Evolutionary conservation across 1,140 invertebrate species (phyloP).

Genomic region (Euura lappo): DNA sequence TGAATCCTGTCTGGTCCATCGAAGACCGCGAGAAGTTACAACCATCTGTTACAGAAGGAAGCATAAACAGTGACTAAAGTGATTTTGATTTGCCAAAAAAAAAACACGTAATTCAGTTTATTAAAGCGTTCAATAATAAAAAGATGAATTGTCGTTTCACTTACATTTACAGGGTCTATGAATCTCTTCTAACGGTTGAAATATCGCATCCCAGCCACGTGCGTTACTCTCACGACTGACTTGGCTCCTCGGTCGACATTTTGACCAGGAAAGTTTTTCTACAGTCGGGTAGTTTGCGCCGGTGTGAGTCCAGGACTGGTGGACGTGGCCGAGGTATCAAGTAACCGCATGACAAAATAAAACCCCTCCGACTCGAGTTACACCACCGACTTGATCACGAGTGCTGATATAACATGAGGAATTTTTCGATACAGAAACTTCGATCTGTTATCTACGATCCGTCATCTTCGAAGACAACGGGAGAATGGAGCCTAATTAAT

Average conservation of each 20-base stretch:
- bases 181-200: too few species aligned
- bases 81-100: too few species aligned
- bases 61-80: neutral
- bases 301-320: too few species aligned
- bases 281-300: too few species aligned
- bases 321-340: neutral
- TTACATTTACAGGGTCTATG: too few species aligned
- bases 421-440: neutral
- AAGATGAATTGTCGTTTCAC: neutral
- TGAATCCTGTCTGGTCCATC: neutral
- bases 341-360: neutral
- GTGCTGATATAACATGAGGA: too few species aligned
- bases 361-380: neutral
- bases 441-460: neutral
- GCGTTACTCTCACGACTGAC: too few species aligned
- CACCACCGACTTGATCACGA: neutral
- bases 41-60: neutral
- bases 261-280: too few species aligned
- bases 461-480: neutral
- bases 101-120: too few species aligned
- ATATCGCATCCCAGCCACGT: too few species aligned
- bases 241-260: too few species aligned
- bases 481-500: too few species aligned
- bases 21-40: neutral
- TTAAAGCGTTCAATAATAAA: neutral